Evolutionary conservation across 1,140 invertebrate genomes (phyloP).

Genomic region (Zeugodacus cucurbitae): DNA sequence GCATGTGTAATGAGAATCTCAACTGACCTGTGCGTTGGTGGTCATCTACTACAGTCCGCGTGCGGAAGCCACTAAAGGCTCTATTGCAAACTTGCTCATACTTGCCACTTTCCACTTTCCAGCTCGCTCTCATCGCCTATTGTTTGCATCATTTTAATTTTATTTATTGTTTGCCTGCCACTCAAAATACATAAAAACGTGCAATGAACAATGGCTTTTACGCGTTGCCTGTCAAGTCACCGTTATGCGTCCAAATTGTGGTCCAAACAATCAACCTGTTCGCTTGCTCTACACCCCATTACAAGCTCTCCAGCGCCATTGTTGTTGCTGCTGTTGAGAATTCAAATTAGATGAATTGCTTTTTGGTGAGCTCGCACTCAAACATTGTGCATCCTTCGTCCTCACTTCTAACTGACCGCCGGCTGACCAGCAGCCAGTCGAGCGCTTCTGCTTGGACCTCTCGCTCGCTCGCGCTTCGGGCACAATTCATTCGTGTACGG

Average conservation of each 20-base stretch:
- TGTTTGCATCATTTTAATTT: constrained; percentile 67
- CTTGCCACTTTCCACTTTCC: neutral
- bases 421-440: neutral
- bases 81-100: neutral
- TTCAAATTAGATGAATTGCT: constrained; percentile 67
- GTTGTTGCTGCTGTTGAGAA: constrained; percentile 45
- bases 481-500: constrained; percentile 41
- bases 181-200: constrained; percentile 43
- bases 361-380: constrained; percentile 42
- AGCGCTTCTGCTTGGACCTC: neutral
- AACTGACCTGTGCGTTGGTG: neutral
- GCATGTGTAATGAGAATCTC: neutral
- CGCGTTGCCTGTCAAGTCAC: constrained; percentile 1
- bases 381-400: neutral
- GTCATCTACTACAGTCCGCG: neutral
- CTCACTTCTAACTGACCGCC: neutral
- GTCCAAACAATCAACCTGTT: constrained; percentile 26
- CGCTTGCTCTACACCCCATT: neutral
- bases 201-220: constrained; percentile 42
- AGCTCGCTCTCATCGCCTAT: constrained; percentile 44
- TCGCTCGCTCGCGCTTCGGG: neutral
- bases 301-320: neutral
- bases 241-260: neutral
- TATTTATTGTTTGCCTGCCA: constrained; percentile 65
- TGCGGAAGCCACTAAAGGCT: neutral